Base-by-base conservation (phyloP, 2,113 vertebrate species). In the Dicerorhinus sumatrensis region DNA sequence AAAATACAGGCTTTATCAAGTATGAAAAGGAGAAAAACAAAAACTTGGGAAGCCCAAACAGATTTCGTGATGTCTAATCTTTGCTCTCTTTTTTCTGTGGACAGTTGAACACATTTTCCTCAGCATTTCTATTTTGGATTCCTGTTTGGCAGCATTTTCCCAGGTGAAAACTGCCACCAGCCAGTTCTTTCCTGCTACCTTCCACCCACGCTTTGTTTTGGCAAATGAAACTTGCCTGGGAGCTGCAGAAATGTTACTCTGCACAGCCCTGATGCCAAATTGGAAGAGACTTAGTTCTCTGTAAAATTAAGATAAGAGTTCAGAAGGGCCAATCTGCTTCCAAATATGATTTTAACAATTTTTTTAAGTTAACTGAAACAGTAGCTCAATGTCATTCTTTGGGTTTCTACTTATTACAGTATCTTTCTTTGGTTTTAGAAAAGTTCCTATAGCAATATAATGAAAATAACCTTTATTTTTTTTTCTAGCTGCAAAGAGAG, bases 291-390 rank as follows among this genome's bases (percentile, higher is more conserved):
- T 48, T 31, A 73, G 96, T 75, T 98, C 92, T 97, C 98, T 95
- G 97, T 87, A 76, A 97, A 97, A 96, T 82, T 0, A 29, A 98
- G 98, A 98, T 97, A 98, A 98, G 96, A 96, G 31, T 91, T 18
- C 95, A 82, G 96, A 97, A 96, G 77, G 96, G 75, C 94, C 94
- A 92, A 96, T 93, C 63, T 91, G 4, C 82, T 91, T 93, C 92
- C 93, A 98, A 98, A 97, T 97, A 97, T 39, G 36, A 98, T 97
- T 98, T 97, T 94, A 97, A 98, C 93, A 94, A 98, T 96, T 98
- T 97, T 96, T 70, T 91, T 69, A 91, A 97, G 97, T 93, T 97
- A 98, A 96, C 92, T 95, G 89, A 97, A 98, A 86, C 36, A 93
- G 65, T 63, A 94, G 72, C 60, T 89, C 39, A 0, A 75, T 77